These are phyloP conservation scores for Pomacea maculata DNA, from an alignment of 1,140 invertebrate species.

Conservation along the genomic window DNA sequence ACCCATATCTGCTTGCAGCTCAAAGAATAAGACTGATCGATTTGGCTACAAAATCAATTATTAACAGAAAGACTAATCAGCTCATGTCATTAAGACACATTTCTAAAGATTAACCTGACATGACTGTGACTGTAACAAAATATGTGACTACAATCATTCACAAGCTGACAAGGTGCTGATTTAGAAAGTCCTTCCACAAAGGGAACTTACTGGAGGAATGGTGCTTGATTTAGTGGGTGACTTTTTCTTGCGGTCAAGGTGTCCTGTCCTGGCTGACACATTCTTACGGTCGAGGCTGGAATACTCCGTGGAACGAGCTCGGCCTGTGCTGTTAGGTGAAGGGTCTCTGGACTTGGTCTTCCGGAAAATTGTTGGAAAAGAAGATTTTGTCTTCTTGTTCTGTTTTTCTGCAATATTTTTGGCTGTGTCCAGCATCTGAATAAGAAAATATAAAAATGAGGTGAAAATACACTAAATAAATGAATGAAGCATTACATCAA, in stretches of 20 bases:
- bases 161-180: no score
- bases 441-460: neutral
- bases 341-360: constrained; percentile 58
- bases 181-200: neutral
- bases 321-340: constrained; percentile 49
- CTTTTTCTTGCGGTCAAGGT: constrained; percentile 29
- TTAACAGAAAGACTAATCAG: no score
- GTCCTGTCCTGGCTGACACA: constrained; percentile 27
- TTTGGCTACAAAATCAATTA: no score
- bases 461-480: neutral
- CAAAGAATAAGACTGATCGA: no score
- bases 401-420: constrained; percentile 45
- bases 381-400: constrained; percentile 45
- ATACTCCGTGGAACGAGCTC: constrained; percentile 52
- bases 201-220: constrained; percentile 23
- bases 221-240: constrained; percentile 17
- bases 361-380: constrained; percentile 59
- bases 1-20: no score
- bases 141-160: no score
- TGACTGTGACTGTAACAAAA: no score
- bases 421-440: constrained; percentile 43
- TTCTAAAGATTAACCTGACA: no score
- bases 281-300: constrained; percentile 54
- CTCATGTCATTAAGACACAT: no score
- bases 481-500: neutral